Evolutionary conservation across 2,888 invertebrate species (phyloP).

Genomic region (Platerodrilus igneus): DNA sequence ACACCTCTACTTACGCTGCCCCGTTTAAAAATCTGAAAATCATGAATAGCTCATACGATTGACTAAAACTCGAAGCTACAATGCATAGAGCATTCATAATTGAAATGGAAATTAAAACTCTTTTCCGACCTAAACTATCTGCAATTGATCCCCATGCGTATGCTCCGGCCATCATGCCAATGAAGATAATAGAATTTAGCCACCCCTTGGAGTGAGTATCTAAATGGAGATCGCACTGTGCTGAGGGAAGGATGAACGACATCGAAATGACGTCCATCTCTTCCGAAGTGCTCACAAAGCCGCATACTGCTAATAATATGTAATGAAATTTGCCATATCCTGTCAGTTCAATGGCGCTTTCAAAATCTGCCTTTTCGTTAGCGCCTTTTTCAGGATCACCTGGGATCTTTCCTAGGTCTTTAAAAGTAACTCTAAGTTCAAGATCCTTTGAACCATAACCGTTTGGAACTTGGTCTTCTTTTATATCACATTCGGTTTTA

Average conservation of each 20-base stretch:
- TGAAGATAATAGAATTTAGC: slow-evolving; percentile 61
- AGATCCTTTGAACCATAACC: slow-evolving; percentile 69
- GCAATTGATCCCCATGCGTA: slow-evolving; percentile 91
- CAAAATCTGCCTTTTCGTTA: slow-evolving; percentile 78
- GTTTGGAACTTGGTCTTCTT: slow-evolving; percentile 74
- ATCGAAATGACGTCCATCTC: slow-evolving; percentile 95
- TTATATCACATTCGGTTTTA: slow-evolving; percentile 77
- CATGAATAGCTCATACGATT: slow-evolving; percentile 84
- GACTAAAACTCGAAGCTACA: slow-evolving; percentile 85
- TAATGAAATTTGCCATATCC: slow-evolving; percentile 89
- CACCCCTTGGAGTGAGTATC: slow-evolving; percentile 81
- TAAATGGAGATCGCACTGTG: slow-evolving; percentile 85
- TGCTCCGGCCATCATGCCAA: slow-evolving; percentile 89
- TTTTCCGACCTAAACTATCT: slow-evolving; percentile 81
- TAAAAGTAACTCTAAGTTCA: slow-evolving; percentile 38
- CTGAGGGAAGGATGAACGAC: slow-evolving; percentile 90
- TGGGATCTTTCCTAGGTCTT: slow-evolving; percentile 42
- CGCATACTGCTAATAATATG: slow-evolving; percentile 83
- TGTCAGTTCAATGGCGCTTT: slow-evolving; percentile 80
- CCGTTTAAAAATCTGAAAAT: slow-evolving; percentile 87
- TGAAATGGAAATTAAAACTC: slow-evolving; percentile 83
- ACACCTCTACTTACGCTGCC: slow-evolving; percentile 90
- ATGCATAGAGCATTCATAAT: slow-evolving; percentile 87
- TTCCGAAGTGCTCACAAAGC: slow-evolving; percentile 91
- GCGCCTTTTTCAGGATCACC: slow-evolving; percentile 61